Percentiles rank a stretch among this genome's conserved stretches.
These are phyloP conservation scores for Caradrina clavipalpis DNA, from an alignment of 2,888 invertebrate species.

Conservation along the genomic window DNA sequence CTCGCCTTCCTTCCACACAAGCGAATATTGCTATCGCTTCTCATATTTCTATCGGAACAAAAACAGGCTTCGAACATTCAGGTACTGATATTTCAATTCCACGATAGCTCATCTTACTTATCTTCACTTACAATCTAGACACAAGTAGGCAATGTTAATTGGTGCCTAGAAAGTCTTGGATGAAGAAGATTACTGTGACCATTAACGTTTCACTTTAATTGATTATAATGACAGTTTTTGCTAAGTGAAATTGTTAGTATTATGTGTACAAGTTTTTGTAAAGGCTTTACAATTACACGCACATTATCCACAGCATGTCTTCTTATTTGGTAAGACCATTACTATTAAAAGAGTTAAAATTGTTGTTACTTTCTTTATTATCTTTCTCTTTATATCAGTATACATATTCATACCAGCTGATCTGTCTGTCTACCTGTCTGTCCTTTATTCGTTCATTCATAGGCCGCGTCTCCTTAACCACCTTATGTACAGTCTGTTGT, in stretches of 20 bases:
- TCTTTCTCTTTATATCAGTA: neutral
- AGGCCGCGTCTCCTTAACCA: too few species aligned
- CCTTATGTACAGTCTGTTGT: too few species aligned
- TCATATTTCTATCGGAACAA: conserved; percentile 36
- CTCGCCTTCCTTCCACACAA: conserved; percentile 5
- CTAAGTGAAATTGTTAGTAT: conserved; percentile 54
- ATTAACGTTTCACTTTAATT: conserved; percentile 66
- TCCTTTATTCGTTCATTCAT: too few species aligned
- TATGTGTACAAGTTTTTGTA: conserved; percentile 44
- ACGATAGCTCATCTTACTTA: conserved; percentile 61
- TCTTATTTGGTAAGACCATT: conserved; percentile 18
- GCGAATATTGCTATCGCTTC: conserved; percentile 30
- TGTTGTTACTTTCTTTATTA: conserved; percentile 14
- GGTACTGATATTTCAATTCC: conserved; percentile 62
- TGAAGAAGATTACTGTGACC: conserved; percentile 64
- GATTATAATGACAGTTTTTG: conserved; percentile 66
- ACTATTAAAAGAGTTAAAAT: conserved; percentile 7
- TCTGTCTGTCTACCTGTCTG: neutral
- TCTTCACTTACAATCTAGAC: conserved; percentile 64
- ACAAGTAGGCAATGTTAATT: conserved; percentile 69
- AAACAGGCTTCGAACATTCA: conserved; percentile 52
- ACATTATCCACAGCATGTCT: conserved; percentile 26
- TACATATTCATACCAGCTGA: too few species aligned
- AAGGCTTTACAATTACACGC: conserved; percentile 40
- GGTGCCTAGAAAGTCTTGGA: conserved; percentile 71